Evolutionary conservation across 2,797 vertebrate species (phyloP).

Genomic region (Mormyrus proboscirostris): DNA sequence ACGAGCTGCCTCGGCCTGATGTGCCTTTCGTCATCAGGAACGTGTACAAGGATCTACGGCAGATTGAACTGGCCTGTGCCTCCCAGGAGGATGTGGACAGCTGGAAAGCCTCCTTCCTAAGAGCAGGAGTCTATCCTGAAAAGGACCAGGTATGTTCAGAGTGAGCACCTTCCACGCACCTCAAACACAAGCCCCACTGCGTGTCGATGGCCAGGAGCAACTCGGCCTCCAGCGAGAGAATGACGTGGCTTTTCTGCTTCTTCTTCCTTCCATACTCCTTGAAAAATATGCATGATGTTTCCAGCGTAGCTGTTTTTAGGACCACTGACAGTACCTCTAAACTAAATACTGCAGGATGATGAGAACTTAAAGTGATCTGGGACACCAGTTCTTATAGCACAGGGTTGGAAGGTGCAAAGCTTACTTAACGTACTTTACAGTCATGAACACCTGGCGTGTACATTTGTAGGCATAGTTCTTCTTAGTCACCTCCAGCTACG

Average conservation of each 20-base stretch:
- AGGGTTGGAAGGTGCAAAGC: neutral
- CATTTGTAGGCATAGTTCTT: neutral
- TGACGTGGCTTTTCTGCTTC: neutral
- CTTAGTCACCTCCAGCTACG: neutral
- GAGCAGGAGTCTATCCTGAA: constrained; percentile 90
- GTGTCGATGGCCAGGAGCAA: neutral
- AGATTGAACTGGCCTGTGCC: constrained; percentile 91
- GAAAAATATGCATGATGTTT: neutral
- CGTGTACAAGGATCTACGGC: constrained; percentile 90
- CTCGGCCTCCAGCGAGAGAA: neutral
- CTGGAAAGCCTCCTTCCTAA: constrained; percentile 94
- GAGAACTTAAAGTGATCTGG: neutral
- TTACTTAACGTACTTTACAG: neutral
- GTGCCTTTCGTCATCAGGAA: constrained; percentile 60
- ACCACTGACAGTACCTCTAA: neutral
- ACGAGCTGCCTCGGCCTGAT: neutral
- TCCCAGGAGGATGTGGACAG: constrained; percentile 95
- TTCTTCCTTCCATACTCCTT: neutral
- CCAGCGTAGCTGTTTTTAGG: neutral
- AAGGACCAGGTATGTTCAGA: constrained; percentile 75
- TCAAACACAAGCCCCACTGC: neutral
- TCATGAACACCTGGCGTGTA: neutral
- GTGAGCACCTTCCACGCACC: neutral
- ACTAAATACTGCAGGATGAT: too few relatives aligned
- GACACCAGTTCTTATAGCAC: neutral